These are phyloP conservation scores for Climacteris rufus DNA, from an alignment of 2,113 vertebrate genomes.

Conservation along the genomic window DNA sequence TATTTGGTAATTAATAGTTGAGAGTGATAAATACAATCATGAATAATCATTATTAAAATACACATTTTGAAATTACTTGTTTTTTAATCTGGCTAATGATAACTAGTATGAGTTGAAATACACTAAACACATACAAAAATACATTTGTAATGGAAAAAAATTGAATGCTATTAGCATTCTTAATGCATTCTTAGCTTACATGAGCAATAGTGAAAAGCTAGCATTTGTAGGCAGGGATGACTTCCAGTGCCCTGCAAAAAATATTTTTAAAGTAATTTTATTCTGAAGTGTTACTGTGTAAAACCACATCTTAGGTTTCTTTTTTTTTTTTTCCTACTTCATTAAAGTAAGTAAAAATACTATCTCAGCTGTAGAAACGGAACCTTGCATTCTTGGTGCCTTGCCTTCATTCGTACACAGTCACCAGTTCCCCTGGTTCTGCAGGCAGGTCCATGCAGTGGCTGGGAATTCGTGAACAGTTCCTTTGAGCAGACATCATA, in stretches of 20 bases:
- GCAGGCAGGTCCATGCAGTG: not conserved
- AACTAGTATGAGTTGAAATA: not conserved
- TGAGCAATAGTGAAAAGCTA: not conserved
- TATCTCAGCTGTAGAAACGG: not conserved
- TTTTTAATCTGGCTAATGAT: not conserved
- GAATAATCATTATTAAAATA: slow-evolving; percentile 43
- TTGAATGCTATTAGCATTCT: not conserved
- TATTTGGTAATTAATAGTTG: slow-evolving; percentile 55
- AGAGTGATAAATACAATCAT: slow-evolving; percentile 36
- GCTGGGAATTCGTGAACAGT: not conserved
- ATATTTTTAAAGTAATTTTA: not conserved
- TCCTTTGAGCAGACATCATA: not conserved
- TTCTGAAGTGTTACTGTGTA: not conserved
- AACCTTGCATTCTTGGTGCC: not conserved
- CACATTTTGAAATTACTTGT: slow-evolving; percentile 4
- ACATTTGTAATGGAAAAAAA: slow-evolving; percentile 20
- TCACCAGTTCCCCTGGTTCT: not conserved
- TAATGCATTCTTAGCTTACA: not conserved
- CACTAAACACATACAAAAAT: slow-evolving; percentile 19
- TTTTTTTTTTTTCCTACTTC: not conserved
- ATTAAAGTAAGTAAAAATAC: not conserved
- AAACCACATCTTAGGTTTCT: not conserved
- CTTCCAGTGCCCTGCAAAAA: not conserved
- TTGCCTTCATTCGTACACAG: not conserved
- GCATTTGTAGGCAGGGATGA: not conserved